Evolutionary conservation across 1,140 invertebrate genomes (phyloP).

Genomic region (Lucilia sericata): DNA sequence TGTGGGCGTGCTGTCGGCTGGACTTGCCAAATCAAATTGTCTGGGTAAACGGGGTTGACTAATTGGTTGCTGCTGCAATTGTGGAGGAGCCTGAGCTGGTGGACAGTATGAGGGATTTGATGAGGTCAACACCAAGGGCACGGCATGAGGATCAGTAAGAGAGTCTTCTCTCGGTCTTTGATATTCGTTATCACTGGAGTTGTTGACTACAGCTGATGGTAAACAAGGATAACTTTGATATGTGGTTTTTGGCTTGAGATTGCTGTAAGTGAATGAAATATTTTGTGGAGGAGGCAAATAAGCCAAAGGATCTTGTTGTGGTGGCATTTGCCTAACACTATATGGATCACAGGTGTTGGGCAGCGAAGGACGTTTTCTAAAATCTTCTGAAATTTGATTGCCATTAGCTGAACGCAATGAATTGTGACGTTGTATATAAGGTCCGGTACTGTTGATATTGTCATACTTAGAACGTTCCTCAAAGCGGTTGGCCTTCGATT

Average conservation of each 20-base stretch:
- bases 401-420: constrained; percentile 55
- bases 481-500: constrained; percentile 60
- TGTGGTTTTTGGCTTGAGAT: constrained; percentile 50
- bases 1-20: constrained; percentile 53
- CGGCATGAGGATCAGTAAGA: constrained; percentile 60
- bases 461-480: constrained; percentile 60
- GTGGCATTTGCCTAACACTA: background rate
- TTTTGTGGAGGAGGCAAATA: constrained; percentile 60
- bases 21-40: constrained; percentile 56
- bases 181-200: constrained; percentile 46
- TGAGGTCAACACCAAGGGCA: constrained; percentile 60
- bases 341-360: constrained; percentile 62
- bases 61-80: background rate
- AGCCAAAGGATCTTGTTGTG: background rate
- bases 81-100: background rate
- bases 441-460: constrained; percentile 54
- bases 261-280: constrained; percentile 61
- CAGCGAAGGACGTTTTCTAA: constrained; percentile 62
- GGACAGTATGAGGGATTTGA: constrained; percentile 57
- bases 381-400: constrained; percentile 51
- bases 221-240: constrained; percentile 63
- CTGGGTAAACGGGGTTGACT: background rate
- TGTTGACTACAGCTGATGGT: constrained; percentile 53
- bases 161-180: constrained; percentile 48
- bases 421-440: constrained; percentile 61